Conservation (phyloP, 2,113 vertebrate species). For the Leptocoma aspasia region DNA sequence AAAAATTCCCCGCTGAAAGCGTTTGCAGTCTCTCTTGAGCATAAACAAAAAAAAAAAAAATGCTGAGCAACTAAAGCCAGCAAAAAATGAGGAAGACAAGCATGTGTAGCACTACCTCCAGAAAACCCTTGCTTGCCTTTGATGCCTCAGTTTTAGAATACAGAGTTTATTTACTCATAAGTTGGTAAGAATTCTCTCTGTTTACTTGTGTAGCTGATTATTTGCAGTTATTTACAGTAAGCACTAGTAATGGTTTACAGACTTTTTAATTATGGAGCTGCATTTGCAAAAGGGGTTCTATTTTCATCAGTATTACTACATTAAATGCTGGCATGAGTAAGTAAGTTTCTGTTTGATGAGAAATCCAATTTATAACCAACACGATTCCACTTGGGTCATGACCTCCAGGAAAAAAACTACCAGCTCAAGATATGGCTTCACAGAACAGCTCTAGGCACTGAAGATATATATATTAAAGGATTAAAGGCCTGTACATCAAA, state of each 20-base stretch:
- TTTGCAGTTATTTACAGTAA: background rate
- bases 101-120: background rate
- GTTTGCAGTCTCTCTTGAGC: background rate
- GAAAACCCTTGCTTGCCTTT: background rate
- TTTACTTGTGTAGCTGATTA: background rate
- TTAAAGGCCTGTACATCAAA: slow-evolving; percentile 5
- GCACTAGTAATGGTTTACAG: background rate
- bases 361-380: background rate
- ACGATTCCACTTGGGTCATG: background rate
- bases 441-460: background rate
- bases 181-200: background rate
- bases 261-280: background rate
- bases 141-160: background rate
- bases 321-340: background rate
- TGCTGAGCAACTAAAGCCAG: background rate
- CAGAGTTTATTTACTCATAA: background rate
- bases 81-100: background rate
- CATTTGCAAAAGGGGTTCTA: background rate
- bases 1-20: background rate
- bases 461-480: background rate
- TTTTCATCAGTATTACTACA: background rate
- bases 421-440: background rate
- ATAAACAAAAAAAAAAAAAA: background rate
- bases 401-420: background rate
- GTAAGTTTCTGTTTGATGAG: background rate